phyloP scores from a whole-genome alignment of 2,113 vertebrate species.

The Addax nasomaculatus region DNA sequence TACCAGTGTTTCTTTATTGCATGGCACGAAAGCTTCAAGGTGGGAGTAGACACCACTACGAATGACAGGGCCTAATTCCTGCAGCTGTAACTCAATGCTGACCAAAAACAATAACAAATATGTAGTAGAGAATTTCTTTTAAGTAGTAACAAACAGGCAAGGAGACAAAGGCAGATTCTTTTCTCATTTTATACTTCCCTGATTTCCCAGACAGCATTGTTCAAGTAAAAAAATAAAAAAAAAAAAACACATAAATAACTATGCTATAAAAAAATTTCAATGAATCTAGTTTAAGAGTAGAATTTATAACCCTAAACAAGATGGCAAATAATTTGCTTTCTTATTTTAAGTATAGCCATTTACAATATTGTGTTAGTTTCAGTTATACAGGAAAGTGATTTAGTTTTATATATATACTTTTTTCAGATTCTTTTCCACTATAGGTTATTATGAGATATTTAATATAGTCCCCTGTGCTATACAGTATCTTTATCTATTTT shows the following conservation, averaged over 20 bases:
- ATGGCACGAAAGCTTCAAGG: conserved; percentile 97
- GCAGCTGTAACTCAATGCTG: conserved; percentile 97
- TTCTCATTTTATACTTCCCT: neutral
- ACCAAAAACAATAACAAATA: conserved; percentile 54
- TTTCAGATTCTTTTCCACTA: neutral
- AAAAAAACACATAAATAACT: neutral
- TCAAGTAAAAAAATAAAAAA: neutral
- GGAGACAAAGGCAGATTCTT: neutral
- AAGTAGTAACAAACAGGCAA: neutral
- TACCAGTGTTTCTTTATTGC: conserved; percentile 96
- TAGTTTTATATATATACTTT: neutral
- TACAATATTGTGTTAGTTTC: neutral
- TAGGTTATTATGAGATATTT: neutral
- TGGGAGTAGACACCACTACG: conserved; percentile 92
- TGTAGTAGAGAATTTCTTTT: neutral
- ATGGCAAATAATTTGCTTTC: neutral
- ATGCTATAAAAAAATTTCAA: neutral
- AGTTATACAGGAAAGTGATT: neutral
- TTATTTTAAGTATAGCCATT: neutral
- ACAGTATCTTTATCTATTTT: neutral
- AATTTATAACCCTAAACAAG: neutral
- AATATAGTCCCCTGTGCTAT: neutral
- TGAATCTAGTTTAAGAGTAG: neutral
- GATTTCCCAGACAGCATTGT: neutral
- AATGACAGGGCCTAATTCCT: conserved; percentile 88